Base-by-base conservation (phyloP, 2,113 vertebrate genomes). In the Hemibagrus wyckioides region DNA sequence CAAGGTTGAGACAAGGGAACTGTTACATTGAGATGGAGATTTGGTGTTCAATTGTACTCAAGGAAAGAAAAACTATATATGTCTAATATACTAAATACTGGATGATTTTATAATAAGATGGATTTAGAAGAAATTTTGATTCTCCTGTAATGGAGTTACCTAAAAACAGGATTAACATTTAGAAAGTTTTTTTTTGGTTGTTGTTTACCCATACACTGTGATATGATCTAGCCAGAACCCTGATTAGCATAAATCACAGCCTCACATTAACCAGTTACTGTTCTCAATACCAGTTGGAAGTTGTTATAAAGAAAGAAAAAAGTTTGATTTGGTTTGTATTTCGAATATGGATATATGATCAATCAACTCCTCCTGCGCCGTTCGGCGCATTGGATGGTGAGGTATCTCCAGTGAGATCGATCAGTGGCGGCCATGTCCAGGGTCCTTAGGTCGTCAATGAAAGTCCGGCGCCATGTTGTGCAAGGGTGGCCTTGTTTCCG, bases 1-100 rank as follows among this genome's bases (percentile, higher is more conserved):
- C 79, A 73, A 44, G 21, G 86, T 33, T 25, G 56, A 83, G 80
- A 87, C 33, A 67, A 87, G 65, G n/a, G 56, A 76, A 67, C 41
- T 71, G 56, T 63, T 87, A 61, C 67, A 71, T 15, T 17, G 25
- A 73, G 69, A 71, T 73, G 65, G 39, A 57, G 65, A 69, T 86
- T 65, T 57, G 56, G 41, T 25, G 6, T 54, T 79, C 75, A 11
- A 7, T 63, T 79, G 15, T 67, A 30, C 7, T 80, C 59, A 54
- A 19, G 39, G n/a, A 65, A 65, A 28, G n/a, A 30, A 54, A 79
- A 79, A 52, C 28, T 39, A 39, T 77, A 50, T 77, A 77, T 50
- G 48, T 76, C 39, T 10, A 71, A n/a, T n/a, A n/a, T n/a, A 39
- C 17, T 73, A 73, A 41, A 41, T 21, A 71, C 30, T 71, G 67